Base-by-base conservation (phyloP, 23 tunicate genomes). In the Phallusia fumigata region DNA sequence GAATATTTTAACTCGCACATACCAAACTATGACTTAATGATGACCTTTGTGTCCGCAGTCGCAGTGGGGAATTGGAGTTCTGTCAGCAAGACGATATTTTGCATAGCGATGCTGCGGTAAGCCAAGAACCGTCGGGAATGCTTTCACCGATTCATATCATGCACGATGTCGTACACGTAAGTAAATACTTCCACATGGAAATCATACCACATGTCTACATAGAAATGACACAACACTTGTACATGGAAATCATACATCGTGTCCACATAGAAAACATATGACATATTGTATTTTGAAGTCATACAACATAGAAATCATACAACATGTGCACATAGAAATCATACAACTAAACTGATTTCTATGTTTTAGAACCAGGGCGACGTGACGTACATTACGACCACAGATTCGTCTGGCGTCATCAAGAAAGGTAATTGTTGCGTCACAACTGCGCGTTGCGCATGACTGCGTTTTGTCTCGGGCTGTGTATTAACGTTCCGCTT, bases 51-150 rank as follows among this genome's bases (percentile, higher is more conserved):
- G 30, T 77, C 36, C 36, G 73, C 53, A 79, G 91, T 58, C 69
- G 69, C 26, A 77, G 74, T 1, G 86, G 82, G 65, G 86, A 81
- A 32, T 30, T 81, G 30, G 91, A 87, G 53, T 75, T 80, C 13
- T 65, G 79, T 10, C 75, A 83, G 36, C 84, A 80, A 0, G 81
- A 87, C 19, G 91, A 87, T 58, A 16, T 80, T 3, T 8, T 87
- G 47, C 21, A 32, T 65, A 31, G 81, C 13, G 74, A 64, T 35
- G 88, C 35, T 49, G 86, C 84, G 52, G 76, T 90, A 31, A 33
- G 81, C 36, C 88, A 84, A 44, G 88, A 92, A 64, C 91, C 97
- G 0, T 90, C 88, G 0, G 97, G 80, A 40, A 92, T 92, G 86
- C 75, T 91, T 18, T 79, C 95, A 0, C 97, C 97, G 22, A 92